phyloP scores from a whole-genome alignment of 2,797 vertebrate species.

The Aldrovandia affinis region DNA sequence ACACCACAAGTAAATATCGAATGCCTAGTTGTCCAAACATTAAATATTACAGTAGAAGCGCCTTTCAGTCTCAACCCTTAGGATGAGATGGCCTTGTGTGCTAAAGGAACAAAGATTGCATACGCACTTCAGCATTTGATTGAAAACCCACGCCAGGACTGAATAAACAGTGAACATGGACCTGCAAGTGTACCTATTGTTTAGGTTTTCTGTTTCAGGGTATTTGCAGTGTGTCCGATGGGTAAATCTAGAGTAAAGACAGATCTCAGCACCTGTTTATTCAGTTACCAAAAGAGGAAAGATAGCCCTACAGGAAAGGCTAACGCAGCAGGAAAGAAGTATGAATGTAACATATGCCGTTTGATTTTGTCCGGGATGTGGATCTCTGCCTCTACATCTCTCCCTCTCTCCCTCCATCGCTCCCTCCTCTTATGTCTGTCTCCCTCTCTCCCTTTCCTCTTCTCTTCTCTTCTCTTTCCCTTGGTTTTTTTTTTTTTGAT shows the following conservation, averaged over 20 bases:
- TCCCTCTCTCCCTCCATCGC: not conserved
- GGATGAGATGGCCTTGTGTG: too few relatives aligned
- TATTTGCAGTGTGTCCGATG: constrained; percentile 28
- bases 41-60: too few relatives aligned
- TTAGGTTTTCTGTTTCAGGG: too few relatives aligned
- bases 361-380: constrained; percentile 41
- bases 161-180: too few relatives aligned
- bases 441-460: constrained; percentile 15
- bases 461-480: constrained; percentile 30
- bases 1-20: too few relatives aligned
- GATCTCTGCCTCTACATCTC: not conserved
- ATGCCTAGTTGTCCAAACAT: too few relatives aligned
- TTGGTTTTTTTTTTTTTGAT: constrained; percentile 56
- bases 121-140: too few relatives aligned
- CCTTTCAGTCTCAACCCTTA: too few relatives aligned
- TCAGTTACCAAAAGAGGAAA: constrained; percentile 46
- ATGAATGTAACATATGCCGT: constrained; percentile 61
- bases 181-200: too few relatives aligned
- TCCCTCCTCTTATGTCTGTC: constrained; percentile 21
- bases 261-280: constrained; percentile 44
- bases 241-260: constrained; percentile 50
- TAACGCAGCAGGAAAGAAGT: constrained; percentile 52
- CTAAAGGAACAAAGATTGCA: too few relatives aligned
- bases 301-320: constrained; percentile 51
- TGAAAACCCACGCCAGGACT: too few relatives aligned